A percentile compares a stretch with the other conserved stretches of the same genome.
Conservation (phyloP, 2,113 vertebrate species). For the Ictalurus furcatus region DNA sequence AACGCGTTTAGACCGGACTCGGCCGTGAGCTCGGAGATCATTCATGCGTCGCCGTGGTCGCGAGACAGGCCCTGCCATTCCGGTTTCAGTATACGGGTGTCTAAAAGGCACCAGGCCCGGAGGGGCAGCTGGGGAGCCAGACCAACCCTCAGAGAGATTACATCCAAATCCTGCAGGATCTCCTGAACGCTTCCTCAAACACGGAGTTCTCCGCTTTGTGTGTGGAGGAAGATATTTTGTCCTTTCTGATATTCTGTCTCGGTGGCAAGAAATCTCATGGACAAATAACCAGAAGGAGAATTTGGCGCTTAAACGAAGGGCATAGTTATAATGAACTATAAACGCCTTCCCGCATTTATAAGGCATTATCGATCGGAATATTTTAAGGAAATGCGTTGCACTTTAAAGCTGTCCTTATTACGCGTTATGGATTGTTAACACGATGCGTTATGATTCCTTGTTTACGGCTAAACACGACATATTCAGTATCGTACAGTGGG, state of each 20-base stretch:
- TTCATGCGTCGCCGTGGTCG: slow-evolving; percentile 39
- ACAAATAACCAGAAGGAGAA: not conserved
- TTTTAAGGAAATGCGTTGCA: not conserved
- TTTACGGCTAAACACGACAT: not conserved
- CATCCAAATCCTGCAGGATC: not conserved
- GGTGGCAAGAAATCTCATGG: not conserved
- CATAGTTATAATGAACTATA: not conserved
- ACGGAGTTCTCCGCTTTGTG: not conserved
- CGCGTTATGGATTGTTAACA: no score
- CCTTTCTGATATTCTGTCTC: not conserved
- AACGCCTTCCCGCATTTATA: not conserved
- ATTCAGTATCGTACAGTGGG: not conserved
- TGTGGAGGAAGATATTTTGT: slow-evolving; percentile 33
- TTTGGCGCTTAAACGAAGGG: not conserved
- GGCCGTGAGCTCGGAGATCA: not conserved
- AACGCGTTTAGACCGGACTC: not conserved
- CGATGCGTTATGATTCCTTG: not conserved
- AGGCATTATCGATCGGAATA: not conserved
- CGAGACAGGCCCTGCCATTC: slow-evolving; percentile 46
- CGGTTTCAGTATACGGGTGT: slow-evolving; percentile 42
- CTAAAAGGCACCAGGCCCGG: slow-evolving; percentile 52
- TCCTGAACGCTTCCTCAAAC: slow-evolving; percentile 31
- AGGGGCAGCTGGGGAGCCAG: slow-evolving; percentile 43
- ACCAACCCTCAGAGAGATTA: slow-evolving; percentile 22
- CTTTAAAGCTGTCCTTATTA: not conserved